Base-by-base conservation (phyloP, 1,140 invertebrate genomes). In the Ectropis grisescens region DNA sequence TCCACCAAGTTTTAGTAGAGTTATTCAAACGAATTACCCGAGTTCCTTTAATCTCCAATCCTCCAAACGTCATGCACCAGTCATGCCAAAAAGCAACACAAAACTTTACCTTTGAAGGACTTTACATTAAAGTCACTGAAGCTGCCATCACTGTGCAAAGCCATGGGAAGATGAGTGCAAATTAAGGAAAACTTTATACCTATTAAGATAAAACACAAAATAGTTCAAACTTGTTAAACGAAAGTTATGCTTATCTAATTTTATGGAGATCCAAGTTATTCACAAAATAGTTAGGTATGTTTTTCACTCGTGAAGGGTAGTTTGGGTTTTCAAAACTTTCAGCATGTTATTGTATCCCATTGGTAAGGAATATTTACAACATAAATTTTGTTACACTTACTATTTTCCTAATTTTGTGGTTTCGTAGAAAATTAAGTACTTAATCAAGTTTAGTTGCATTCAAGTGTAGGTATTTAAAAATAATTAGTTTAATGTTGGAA, bases 81-180 rank as follows among this genome's bases (percentile, higher is more conserved):
- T 33, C 74, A 79, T 79, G 74, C 74, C 47, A 61, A 72, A 47
- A 80, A 80, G 75, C 75, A 75, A 72, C 56, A 74, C 49, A 70
- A 60, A 64, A 74, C 54, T 60, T 80, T 80, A 80, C 75, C 75
- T 80, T 80, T 48, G 53, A 69, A 71, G 69, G 45, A 59, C 44
- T 62, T 67, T 62, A 42, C 50, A 56, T 59, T 69, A 74, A 56
- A 60, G 54, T 66, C 60, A 56, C 49, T 55, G 71, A 79, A 74
- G 71, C 67, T 48, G 60, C 58, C 71, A 65, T 62, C 69, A 62
- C 64, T 72, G 69, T 65, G 69, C 66, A 74, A 76, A 80, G 70
- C 71, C 49, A 58, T 76, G 65, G 65, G 65, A 57, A 54, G 42
- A 61, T 59, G 52, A 55, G 58, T 65, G 58, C 56, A 57, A 50